Conservation (phyloP, 2,888 invertebrate species). For the Leistus spinibarbis region DNA sequence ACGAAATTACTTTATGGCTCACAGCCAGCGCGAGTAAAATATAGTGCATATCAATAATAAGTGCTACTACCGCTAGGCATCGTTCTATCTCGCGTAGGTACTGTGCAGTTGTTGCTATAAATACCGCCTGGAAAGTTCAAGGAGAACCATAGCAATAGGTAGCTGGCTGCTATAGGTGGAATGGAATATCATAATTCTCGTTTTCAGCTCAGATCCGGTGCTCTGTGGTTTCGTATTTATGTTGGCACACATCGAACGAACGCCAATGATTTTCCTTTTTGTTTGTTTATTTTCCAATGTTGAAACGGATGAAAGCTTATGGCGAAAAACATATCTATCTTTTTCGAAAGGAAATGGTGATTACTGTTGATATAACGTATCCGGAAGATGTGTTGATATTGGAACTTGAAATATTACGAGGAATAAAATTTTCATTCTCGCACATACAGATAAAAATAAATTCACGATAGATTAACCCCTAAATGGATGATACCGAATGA, state of each 20-base stretch:
- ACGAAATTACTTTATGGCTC: conserved; percentile 31
- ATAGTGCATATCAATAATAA: conserved; percentile 10
- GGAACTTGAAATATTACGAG: background rate
- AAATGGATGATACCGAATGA: no score
- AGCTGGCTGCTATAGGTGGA: background rate
- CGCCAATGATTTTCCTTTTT: background rate
- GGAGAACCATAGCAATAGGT: background rate
- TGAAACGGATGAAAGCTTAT: background rate
- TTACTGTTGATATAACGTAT: background rate
- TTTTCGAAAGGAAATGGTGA: background rate
- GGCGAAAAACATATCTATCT: background rate
- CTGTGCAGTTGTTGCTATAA: conserved; percentile 11
- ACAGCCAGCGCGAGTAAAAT: conserved; percentile 15
- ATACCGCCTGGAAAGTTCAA: conserved; percentile 27
- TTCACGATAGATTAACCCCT: no score
- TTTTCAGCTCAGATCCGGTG: background rate
- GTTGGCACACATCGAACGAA: background rate
- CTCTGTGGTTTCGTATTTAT: background rate
- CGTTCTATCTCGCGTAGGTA: background rate
- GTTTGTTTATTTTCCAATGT: background rate
- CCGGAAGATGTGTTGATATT: background rate
- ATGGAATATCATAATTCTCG: background rate
- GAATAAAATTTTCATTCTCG: background rate
- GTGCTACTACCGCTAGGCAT: background rate
- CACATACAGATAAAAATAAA: background rate